Percentiles rank a stretch among this genome's conserved stretches.
Evolutionary conservation across 1,140 invertebrate species (phyloP).

Genomic region (Anastrepha ludens): DNA sequence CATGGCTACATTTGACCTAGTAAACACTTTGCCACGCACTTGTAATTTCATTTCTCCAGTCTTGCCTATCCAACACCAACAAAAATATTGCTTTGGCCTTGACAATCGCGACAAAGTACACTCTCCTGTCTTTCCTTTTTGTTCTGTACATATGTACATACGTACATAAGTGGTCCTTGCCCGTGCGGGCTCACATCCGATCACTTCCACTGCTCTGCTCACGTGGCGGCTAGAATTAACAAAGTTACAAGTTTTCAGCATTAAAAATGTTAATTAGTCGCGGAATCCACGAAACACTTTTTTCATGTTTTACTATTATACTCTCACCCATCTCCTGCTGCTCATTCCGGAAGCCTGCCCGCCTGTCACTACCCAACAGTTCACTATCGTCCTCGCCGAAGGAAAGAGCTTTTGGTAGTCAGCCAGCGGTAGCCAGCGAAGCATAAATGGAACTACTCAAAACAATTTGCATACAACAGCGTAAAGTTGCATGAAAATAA

Average conservation of each 20-base stretch:
- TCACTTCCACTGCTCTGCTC: neutral
- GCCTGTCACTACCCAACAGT: neutral
- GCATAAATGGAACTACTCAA: neutral
- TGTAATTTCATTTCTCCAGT: neutral
- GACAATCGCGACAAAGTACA: neutral
- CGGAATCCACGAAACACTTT: neutral
- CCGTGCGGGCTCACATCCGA: neutral
- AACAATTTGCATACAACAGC: slow-evolving; percentile 53
- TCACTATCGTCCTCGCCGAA: neutral
- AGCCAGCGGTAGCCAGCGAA: neutral
- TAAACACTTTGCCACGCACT: neutral
- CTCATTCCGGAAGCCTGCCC: neutral
- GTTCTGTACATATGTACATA: neutral
- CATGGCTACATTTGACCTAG: neutral
- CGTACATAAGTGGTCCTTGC: neutral
- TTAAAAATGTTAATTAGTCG: slow-evolving; percentile 56
- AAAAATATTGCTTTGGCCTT: slow-evolving; percentile 12
- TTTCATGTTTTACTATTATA: neutral
- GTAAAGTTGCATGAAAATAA: neutral
- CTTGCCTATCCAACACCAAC: neutral
- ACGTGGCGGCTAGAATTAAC: slow-evolving; percentile 4
- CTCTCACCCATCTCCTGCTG: neutral
- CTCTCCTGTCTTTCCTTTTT: neutral
- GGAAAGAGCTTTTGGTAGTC: neutral
- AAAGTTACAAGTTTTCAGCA: slow-evolving; percentile 55